A percentile compares a stretch with the other conserved stretches of the same genome.
These are phyloP conservation scores for Ammodytes marinus DNA, from an alignment of 2,113 vertebrate species.

Conservation along the genomic window DNA sequence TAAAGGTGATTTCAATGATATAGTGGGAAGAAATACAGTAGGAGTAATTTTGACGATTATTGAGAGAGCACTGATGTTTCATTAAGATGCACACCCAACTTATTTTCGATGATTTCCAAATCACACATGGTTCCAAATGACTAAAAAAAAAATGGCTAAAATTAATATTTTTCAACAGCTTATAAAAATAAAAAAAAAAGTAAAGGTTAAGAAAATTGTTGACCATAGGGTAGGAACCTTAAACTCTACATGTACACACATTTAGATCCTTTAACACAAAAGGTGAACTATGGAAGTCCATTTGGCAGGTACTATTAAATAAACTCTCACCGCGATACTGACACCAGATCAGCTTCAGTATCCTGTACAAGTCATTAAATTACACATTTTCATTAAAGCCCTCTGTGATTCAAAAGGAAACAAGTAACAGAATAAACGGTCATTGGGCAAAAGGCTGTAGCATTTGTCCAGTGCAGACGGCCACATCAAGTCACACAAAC, in stretches of 20 bases:
- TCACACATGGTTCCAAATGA: not conserved
- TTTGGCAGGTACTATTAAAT: slow-evolving; percentile 4
- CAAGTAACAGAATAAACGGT: slow-evolving; percentile 1
- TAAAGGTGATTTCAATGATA: not conserved
- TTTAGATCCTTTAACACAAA: slow-evolving; percentile 26
- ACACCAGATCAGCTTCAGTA: not conserved
- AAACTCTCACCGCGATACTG: slow-evolving; percentile 3
- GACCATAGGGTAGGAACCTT: not conserved
- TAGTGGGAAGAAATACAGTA: not conserved
- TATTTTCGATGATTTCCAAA: not conserved
- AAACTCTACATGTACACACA: not conserved
- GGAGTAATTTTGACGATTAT: not conserved
- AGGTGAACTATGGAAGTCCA: slow-evolving; percentile 2
- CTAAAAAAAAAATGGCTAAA: not conserved
- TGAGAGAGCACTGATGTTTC: not conserved
- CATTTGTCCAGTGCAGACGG: not conserved
- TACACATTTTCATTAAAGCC: slow-evolving; percentile 21
- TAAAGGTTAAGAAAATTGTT: not conserved
- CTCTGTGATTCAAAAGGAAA: slow-evolving; percentile 3
- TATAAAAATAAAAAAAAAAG: not conserved
- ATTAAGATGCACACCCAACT: not conserved
- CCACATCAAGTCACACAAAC: not conserved
- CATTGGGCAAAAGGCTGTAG: slow-evolving; percentile 6
- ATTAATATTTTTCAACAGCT: too few relatives aligned
- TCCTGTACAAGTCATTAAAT: slow-evolving; percentile 1